Conservation (phyloP, 2,113 vertebrate genomes). For the Porphyrio hochstetteri region DNA sequence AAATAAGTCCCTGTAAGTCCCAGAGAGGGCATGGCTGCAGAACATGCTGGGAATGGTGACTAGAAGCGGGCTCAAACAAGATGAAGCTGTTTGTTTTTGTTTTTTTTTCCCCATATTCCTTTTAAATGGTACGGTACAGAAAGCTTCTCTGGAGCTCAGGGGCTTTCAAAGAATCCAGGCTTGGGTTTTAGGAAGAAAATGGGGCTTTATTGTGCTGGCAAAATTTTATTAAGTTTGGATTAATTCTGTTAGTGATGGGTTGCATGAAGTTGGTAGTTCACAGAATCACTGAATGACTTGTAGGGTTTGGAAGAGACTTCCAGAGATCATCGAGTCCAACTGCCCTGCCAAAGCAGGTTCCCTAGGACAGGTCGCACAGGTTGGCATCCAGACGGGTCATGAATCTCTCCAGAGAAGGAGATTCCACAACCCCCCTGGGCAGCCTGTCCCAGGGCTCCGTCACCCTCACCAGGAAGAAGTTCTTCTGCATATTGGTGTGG, state of each 20-base stretch:
- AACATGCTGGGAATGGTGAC: background rate
- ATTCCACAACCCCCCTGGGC: no score
- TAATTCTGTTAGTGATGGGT: background rate
- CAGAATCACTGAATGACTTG: no score
- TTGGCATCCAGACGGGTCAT: no score
- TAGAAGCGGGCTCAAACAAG: background rate
- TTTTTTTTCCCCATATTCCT: background rate
- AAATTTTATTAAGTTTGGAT: background rate
- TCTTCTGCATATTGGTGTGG: no score
- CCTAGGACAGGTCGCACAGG: no score
- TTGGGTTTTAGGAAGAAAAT: background rate
- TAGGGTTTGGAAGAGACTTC: no score
- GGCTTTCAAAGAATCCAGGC: background rate
- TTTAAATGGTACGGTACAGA: background rate
- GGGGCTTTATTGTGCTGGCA: background rate
- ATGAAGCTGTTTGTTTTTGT: background rate
- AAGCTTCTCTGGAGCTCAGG: background rate
- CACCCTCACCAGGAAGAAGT: no score
- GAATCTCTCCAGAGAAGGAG: no score
- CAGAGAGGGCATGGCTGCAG: background rate
- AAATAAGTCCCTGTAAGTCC: conserved; percentile 52
- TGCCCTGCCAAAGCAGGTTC: no score
- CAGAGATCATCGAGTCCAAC: no score
- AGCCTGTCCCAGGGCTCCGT: no score
- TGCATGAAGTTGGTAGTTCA: fast-evolving